These are phyloP conservation scores for Mechanitis mazaeus DNA, from an alignment of 2,888 invertebrate species.

Conservation along the genomic window DNA sequence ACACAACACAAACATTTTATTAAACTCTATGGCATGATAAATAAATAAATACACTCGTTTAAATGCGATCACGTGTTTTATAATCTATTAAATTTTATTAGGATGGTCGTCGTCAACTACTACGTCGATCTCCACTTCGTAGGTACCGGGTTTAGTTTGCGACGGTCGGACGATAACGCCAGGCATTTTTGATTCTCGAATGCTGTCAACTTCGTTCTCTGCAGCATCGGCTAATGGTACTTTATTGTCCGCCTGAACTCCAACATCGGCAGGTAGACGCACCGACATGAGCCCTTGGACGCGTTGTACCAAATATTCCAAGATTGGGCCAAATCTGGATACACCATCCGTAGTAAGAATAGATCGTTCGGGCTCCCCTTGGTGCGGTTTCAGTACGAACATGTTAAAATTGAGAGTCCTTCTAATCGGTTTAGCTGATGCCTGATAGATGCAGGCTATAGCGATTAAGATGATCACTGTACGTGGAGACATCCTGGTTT, in stretches of 20 bases:
- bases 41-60: constrained; percentile 39
- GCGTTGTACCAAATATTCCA: constrained; percentile 82
- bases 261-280: constrained; percentile 75
- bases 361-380: constrained; percentile 51
- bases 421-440: constrained; percentile 52
- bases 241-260: constrained; percentile 37
- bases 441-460: constrained; percentile 47
- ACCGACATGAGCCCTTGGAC: constrained; percentile 83
- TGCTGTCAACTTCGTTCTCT: constrained; percentile 68
- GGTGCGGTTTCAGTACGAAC: constrained; percentile 61
- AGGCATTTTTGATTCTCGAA: constrained; percentile 62
- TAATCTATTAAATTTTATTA: constrained; percentile 33
- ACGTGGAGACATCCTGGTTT: constrained; percentile 42
- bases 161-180: constrained; percentile 61
- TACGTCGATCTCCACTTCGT: constrained; percentile 63
- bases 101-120: constrained; percentile 65
- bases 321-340: constrained; percentile 80
- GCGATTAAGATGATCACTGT: constrained; percentile 46
- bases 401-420: constrained; percentile 69
- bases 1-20: constrained; percentile 37
- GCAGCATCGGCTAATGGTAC: constrained; percentile 52
- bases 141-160: constrained; percentile 60
- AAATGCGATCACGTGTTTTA: constrained; percentile 37
- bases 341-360: constrained; percentile 56
- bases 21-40: constrained; percentile 63